A percentile compares a stretch with the other conserved stretches of the same genome.
These are phyloP conservation scores for Bellardia pandia DNA, from an alignment of 2,888 invertebrate species.

Conservation along the genomic window DNA sequence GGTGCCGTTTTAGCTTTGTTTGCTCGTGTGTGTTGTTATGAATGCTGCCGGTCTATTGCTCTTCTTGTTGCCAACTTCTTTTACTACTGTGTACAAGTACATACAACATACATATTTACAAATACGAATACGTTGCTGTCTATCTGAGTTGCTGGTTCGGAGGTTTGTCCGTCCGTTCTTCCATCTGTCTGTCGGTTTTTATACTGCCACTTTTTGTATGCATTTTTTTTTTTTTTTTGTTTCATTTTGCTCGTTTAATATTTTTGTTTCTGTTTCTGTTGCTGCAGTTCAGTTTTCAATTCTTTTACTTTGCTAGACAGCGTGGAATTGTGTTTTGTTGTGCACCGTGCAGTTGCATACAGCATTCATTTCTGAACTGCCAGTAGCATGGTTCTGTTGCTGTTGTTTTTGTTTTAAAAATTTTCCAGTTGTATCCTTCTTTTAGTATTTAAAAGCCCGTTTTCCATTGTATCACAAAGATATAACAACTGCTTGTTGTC, in stretches of 20 bases:
- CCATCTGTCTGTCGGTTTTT: slow-evolving; percentile 29
- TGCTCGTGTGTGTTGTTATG: slow-evolving; percentile 62
- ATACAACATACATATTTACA: background rate
- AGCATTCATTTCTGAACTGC: slow-evolving; percentile 60
- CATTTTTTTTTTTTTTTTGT: slow-evolving; percentile 27
- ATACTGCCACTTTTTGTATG: slow-evolving; percentile 22
- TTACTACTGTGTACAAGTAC: slow-evolving; percentile 48
- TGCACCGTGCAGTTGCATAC: slow-evolving; percentile 16
- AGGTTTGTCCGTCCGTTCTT: background rate
- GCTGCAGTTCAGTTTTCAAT: slow-evolving; percentile 53
- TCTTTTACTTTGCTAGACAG: slow-evolving; percentile 69
- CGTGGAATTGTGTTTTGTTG: slow-evolving; percentile 60
- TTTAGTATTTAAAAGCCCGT: slow-evolving; percentile 35
- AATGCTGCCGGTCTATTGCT: slow-evolving; percentile 73
- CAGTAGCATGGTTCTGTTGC: slow-evolving; percentile 58
- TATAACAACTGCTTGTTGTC: slow-evolving; percentile 15
- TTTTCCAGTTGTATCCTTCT: slow-evolving; percentile 46
- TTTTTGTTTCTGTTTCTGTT: slow-evolving; percentile 30
- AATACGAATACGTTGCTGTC: slow-evolving; percentile 7
- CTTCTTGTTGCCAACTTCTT: slow-evolving; percentile 74
- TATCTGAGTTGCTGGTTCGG: background rate
- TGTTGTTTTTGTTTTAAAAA: slow-evolving; percentile 44
- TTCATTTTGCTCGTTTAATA: slow-evolving; percentile 46
- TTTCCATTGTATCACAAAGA: slow-evolving; percentile 45
- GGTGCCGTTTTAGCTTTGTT: slow-evolving; percentile 55